Evolutionary conservation across 2,888 invertebrate species (phyloP).

Genomic region (Drosophila niveifrons): DNA sequence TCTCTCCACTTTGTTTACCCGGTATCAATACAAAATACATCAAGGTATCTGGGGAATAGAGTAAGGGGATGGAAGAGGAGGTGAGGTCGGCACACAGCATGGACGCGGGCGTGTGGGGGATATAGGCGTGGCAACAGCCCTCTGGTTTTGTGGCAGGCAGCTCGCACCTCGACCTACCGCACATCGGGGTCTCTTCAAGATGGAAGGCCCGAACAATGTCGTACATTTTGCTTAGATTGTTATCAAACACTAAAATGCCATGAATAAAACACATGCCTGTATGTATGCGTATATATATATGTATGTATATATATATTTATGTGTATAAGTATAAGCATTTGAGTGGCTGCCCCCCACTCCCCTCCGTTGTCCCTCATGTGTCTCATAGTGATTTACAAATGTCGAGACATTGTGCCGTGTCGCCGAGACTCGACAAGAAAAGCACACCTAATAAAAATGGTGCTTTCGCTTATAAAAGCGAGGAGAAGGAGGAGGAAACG

Average conservation of each 20-base stretch:
- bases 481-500: neutral
- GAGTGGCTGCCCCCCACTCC: slow-evolving; percentile 21
- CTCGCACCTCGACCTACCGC: slow-evolving; percentile 4
- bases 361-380: neutral
- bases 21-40: slow-evolving; percentile 55
- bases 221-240: slow-evolving; percentile 76
- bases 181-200: slow-evolving; percentile 50
- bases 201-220: slow-evolving; percentile 68
- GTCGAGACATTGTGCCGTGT: slow-evolving; percentile 48
- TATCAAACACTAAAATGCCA: slow-evolving; percentile 76
- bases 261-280: slow-evolving; percentile 64
- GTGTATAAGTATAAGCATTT: slow-evolving; percentile 13
- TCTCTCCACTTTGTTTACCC: neutral
- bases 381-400: slow-evolving; percentile 70
- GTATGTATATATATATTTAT: neutral
- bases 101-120: neutral
- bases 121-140: slow-evolving; percentile 20
- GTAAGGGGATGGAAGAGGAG: neutral
- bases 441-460: slow-evolving; percentile 75
- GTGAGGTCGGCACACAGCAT: neutral
- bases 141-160: slow-evolving; percentile 2
- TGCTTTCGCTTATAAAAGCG: slow-evolving; percentile 38
- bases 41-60: slow-evolving; percentile 50
- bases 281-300: slow-evolving; percentile 14
- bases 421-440: slow-evolving; percentile 42